Conservation (phyloP, 2,888 invertebrate species). For the Conistra vaccinii region DNA sequence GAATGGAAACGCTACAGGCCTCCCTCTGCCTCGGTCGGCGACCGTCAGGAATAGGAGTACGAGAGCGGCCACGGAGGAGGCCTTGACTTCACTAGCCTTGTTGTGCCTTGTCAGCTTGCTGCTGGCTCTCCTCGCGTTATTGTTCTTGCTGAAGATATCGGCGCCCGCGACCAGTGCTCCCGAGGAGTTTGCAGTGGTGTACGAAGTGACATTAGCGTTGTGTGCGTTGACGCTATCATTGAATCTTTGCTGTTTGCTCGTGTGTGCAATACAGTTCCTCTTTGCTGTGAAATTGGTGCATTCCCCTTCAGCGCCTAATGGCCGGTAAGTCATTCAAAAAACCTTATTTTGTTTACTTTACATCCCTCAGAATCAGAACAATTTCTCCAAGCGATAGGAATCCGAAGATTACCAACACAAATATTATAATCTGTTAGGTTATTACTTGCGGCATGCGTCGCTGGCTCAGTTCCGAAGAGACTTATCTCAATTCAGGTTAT, state of each 20-base stretch:
- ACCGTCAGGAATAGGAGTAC: slow-evolving; percentile 80
- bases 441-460: slow-evolving; percentile 71
- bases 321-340: slow-evolving; percentile 85
- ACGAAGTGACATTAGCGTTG: slow-evolving; percentile 97
- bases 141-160: slow-evolving; percentile 96
- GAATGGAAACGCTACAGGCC: slow-evolving; percentile 91
- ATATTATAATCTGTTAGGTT: slow-evolving; percentile 79
- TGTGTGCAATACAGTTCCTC: slow-evolving; percentile 98
- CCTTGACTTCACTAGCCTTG: slow-evolving; percentile 95
- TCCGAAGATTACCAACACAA: slow-evolving; percentile 70
- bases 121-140: slow-evolving; percentile 95
- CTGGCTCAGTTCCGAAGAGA: slow-evolving; percentile 76
- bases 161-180: slow-evolving; percentile 91
- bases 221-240: slow-evolving; percentile 96
- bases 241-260: slow-evolving; percentile 97
- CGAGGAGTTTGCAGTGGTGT: slow-evolving; percentile 96
- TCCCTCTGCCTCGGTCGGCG: slow-evolving; percentile 77
- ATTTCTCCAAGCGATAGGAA: slow-evolving; percentile 37
- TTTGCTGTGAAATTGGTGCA: slow-evolving; percentile 98
- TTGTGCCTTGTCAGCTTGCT: slow-evolving; percentile 96
- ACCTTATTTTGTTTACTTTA: slow-evolving; percentile 25
- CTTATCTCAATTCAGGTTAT: slow-evolving; percentile 84
- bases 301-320: slow-evolving; percentile 95
- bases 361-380: slow-evolving; percentile 28
- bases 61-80: slow-evolving; percentile 91